Conservation (phyloP, 2,888 invertebrate genomes). For the Boloria euphrosyne region DNA sequence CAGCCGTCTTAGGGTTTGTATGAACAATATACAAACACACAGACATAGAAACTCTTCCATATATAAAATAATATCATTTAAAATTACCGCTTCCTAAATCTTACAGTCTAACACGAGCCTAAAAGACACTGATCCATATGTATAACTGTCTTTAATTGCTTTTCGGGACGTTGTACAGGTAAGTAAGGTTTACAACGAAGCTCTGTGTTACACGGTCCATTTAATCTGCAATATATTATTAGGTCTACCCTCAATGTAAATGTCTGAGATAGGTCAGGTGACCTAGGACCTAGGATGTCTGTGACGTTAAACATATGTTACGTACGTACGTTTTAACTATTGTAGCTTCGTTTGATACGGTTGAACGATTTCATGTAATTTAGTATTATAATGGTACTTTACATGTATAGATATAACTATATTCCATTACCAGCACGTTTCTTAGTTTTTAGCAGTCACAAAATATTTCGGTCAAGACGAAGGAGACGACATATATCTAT, state of each 20-base stretch:
- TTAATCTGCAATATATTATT: constrained; percentile 33
- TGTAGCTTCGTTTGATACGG: no score
- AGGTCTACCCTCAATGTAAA: constrained; percentile 24
- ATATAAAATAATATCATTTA: not conserved
- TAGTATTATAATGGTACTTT: no score
- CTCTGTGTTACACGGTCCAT: constrained; percentile 37
- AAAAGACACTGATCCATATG: constrained; percentile 33
- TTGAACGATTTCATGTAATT: no score
- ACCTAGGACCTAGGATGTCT: not conserved
- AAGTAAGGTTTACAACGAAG: constrained; percentile 42
- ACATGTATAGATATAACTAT: no score
- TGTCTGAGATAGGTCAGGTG: constrained; percentile 23
- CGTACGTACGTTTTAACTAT: not conserved
- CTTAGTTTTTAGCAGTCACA: no score
- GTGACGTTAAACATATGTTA: not conserved
- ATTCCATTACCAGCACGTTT: no score
- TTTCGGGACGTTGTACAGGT: constrained; percentile 49
- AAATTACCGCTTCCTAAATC: not conserved
- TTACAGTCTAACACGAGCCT: constrained; percentile 15
- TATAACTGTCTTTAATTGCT: constrained; percentile 65
- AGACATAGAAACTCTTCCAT: not conserved
- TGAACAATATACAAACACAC: not conserved
- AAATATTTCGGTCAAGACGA: no score
- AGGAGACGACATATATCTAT: no score
- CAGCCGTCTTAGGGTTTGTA: no score